phyloP scores from a whole-genome alignment of 2,797 vertebrate species.

The Sebastolobus altivelis region DNA sequence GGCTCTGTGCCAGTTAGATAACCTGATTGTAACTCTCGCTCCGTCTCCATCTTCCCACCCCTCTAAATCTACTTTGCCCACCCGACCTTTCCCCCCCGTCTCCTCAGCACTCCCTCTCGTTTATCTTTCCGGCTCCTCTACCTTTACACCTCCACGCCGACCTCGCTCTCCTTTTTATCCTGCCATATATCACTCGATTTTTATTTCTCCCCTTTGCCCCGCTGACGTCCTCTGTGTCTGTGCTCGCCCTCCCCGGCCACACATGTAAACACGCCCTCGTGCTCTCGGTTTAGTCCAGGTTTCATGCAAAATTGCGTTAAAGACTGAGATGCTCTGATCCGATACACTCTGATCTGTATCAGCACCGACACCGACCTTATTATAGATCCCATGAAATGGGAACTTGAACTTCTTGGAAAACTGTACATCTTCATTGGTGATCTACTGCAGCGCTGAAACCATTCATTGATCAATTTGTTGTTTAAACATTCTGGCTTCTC shows the following conservation, averaged over 20 bases:
- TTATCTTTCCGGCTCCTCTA: conserved; percentile 44
- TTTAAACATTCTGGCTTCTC: not conserved
- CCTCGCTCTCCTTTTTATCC: conserved; percentile 28
- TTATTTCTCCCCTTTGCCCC: conserved; percentile 21
- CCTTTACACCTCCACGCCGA: conserved; percentile 8
- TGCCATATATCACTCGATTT: conserved; percentile 38
- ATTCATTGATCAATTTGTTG: not conserved
- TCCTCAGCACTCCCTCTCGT: conserved; percentile 34
- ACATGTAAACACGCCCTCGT: conserved; percentile 1
- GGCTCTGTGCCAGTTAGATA: conserved; percentile 58
- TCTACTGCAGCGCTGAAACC: not conserved
- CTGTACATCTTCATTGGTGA: not conserved
- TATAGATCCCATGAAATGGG: not conserved
- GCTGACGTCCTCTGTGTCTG: not conserved
- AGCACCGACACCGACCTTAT: not conserved
- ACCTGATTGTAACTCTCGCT: conserved; percentile 63
- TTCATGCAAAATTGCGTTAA: not conserved
- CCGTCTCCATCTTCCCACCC: conserved; percentile 27
- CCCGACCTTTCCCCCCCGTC: conserved; percentile 37
- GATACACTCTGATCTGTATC: not conserved
- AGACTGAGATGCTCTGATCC: not conserved
- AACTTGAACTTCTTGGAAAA: conserved; percentile 5
- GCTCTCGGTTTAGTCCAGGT: not conserved
- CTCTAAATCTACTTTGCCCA: conserved; percentile 58
- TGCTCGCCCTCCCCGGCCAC: not conserved